A percentile compares a stretch with the other conserved stretches of the same genome.
These are phyloP conservation scores for Sipha flava DNA, from an alignment of 1,140 invertebrate genomes.

Conservation along the genomic window DNA sequence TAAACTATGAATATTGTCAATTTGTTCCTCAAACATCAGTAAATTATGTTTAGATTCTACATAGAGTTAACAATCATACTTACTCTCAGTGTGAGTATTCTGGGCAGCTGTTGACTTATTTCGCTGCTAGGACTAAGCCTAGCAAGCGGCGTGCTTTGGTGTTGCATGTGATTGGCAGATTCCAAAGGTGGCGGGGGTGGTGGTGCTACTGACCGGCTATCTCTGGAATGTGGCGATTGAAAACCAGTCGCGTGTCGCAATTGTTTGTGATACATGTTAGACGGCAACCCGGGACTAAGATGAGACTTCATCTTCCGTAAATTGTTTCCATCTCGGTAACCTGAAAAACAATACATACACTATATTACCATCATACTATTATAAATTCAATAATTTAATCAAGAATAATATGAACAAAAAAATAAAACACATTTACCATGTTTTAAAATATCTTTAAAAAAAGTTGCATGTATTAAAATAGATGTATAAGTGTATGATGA, in stretches of 20 bases:
- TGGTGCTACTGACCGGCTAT: constrained; percentile 49
- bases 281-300: constrained; percentile 51
- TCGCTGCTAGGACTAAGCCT: constrained; percentile 84
- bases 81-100: constrained; percentile 68
- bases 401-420: no score
- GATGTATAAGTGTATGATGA: no score
- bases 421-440: no score
- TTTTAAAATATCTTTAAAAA: no score
- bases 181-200: constrained; percentile 49
- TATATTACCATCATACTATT: not conserved
- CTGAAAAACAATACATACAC: constrained; percentile 29
- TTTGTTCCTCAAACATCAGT: no score
- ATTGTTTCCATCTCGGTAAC: constrained; percentile 67
- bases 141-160: constrained; percentile 80
- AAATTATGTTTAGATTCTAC: no score
- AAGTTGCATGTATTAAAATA: no score
- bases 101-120: constrained; percentile 77
- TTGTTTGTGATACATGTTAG: constrained; percentile 57
- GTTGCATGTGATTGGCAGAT: constrained; percentile 49
- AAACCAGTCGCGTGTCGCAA: constrained; percentile 63
- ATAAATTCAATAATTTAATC: not conserved
- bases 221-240: constrained; percentile 50
- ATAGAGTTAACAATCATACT: not conserved
- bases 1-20: no score
- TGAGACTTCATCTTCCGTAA: constrained; percentile 78